Percentiles rank a stretch among this genome's conserved stretches.
Evolutionary conservation across 2,113 vertebrate genomes (phyloP).

Genomic region (Oceanodroma tethys): DNA sequence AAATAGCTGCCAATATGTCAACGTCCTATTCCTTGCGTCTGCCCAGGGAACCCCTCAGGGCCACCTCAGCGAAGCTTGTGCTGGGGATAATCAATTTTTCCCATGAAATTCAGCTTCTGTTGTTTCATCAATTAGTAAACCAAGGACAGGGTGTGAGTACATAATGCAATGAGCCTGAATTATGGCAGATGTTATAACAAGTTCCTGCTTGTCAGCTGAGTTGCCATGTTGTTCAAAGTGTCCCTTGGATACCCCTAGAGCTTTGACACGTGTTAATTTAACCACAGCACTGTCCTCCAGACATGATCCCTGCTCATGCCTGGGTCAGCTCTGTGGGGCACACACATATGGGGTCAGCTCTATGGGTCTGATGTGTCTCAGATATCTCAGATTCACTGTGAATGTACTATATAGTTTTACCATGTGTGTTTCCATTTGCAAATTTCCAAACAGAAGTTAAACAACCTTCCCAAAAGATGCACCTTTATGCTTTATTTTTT

Average conservation of each 20-base stretch:
- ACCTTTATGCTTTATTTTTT: background rate
- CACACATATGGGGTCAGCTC: background rate
- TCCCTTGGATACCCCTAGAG: background rate
- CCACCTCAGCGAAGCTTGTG: background rate
- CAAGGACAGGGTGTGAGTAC: background rate
- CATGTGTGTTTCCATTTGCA: background rate
- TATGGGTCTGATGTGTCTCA: background rate
- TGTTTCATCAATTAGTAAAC: background rate
- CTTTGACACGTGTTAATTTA: background rate
- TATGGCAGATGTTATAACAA: background rate
- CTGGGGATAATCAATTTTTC: background rate
- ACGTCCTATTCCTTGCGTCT: background rate
- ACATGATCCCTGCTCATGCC: background rate
- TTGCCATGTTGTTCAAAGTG: background rate
- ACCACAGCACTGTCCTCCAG: background rate
- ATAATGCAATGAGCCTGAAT: background rate
- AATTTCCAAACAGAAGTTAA: background rate
- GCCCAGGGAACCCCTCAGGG: background rate
- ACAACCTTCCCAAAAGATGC: background rate
- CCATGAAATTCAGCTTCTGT: background rate
- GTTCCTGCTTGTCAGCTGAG: background rate
- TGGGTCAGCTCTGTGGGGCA: background rate
- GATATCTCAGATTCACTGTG: background rate
- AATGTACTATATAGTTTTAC: background rate
- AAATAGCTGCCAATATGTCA: background rate